These are phyloP conservation scores for Drosophila repleta DNA, from an alignment of 1,140 invertebrate species.

Conservation along the genomic window DNA sequence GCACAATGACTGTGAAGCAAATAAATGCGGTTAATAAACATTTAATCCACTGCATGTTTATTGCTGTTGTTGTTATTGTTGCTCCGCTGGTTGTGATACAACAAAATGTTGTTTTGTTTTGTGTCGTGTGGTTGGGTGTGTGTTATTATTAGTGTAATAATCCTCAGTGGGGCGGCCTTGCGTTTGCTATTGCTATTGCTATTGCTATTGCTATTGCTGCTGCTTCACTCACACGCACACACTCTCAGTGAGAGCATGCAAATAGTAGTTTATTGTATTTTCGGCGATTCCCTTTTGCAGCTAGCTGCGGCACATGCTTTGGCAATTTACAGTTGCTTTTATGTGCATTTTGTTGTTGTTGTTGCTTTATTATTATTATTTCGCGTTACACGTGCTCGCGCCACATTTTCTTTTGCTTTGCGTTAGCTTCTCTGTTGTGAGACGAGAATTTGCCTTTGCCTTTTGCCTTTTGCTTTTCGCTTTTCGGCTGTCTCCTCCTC, in stretches of 20 bases:
- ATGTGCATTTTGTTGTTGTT: conserved; percentile 42
- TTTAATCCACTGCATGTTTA: conserved; percentile 84
- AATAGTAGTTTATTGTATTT: conserved; percentile 60
- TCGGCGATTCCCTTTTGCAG: conserved; percentile 44
- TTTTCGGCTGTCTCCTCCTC: conserved; percentile 26
- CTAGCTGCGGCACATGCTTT: conserved; percentile 52
- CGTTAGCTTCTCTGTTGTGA: conserved; percentile 24
- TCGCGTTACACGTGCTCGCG: conserved; percentile 68
- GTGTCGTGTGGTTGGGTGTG: conserved; percentile 42
- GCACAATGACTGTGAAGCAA: conserved; percentile 76
- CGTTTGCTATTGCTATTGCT: conserved; percentile 26
- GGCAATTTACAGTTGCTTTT: conserved; percentile 58
- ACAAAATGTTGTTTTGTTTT: conserved; percentile 23
- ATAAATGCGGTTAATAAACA: conserved; percentile 80
- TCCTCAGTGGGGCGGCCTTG: conserved; percentile 54
- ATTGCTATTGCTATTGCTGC: conserved; percentile 26
- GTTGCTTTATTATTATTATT: conserved; percentile 33
- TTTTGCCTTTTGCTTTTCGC: conserved; percentile 31
- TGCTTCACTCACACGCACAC: conserved; percentile 36
- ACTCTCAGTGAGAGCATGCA: conserved; percentile 36
- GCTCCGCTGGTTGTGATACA: conserved; percentile 39
- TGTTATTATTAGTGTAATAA: conserved; percentile 74
- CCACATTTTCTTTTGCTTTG: conserved; percentile 57
- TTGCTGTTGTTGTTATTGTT: conserved; percentile 60
- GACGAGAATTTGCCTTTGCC: conserved; percentile 31